A percentile compares a stretch with the other conserved stretches of the same genome.
These are phyloP conservation scores for Agrochola lychnidis DNA, from an alignment of 2,888 invertebrate genomes.

Conservation along the genomic window DNA sequence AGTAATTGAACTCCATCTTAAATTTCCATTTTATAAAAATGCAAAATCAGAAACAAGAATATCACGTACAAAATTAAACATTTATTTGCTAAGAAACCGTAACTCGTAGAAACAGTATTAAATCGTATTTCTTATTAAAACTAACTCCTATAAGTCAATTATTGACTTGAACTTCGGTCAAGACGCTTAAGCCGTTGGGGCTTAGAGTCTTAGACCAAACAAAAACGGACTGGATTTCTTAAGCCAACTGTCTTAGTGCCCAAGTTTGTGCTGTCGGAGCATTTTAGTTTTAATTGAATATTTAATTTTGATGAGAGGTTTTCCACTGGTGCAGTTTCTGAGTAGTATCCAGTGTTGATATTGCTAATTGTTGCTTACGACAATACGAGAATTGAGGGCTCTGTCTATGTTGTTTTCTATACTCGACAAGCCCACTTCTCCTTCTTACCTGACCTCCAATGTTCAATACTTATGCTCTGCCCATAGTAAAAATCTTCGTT, in stretches of 20 bases:
- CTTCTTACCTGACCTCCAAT: too few relatives aligned
- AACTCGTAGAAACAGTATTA: neutral
- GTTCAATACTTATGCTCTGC: too few relatives aligned
- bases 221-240: conserved; percentile 24
- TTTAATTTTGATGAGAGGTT: neutral
- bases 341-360: neutral
- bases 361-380: neutral
- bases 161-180: conserved; percentile 22
- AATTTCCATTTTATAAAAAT: neutral
- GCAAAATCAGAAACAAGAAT: neutral
- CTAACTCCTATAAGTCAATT: conserved; percentile 20
- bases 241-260: neutral
- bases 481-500: too few relatives aligned
- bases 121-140: conserved; percentile 12
- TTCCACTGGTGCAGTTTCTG: neutral
- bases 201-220: conserved; percentile 19
- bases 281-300: conserved; percentile 15
- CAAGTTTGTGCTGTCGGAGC: neutral
- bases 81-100: neutral
- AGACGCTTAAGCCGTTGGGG: conserved; percentile 24
- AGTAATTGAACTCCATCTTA: too few relatives aligned
- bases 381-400: too few relatives aligned
- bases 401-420: too few relatives aligned
- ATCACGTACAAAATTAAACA: neutral
- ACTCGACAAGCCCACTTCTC: too few relatives aligned